A percentile compares a stretch with the other conserved stretches of the same genome.
Evolutionary conservation across 2,888 invertebrate genomes (phyloP).

Genomic region (Caenorhabditis japonica): DNA sequence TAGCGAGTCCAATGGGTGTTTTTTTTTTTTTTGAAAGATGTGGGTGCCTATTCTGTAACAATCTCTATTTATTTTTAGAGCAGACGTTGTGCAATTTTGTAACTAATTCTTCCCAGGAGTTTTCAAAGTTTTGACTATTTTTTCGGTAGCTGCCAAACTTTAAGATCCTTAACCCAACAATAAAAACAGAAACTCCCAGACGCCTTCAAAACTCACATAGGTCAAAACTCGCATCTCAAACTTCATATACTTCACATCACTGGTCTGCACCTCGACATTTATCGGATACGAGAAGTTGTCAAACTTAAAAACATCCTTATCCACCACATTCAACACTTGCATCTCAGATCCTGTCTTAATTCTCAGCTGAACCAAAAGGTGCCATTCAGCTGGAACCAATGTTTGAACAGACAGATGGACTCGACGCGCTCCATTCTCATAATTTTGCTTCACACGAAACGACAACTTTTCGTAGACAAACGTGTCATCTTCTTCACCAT

Average conservation of each 20-base stretch:
- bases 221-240: slow-evolving; percentile 57
- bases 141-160: no score
- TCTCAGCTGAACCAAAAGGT: slow-evolving; percentile 56
- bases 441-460: slow-evolving; percentile 26
- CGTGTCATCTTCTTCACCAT: slow-evolving; percentile 4
- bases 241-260: slow-evolving; percentile 46
- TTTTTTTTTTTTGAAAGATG: no score
- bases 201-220: slow-evolving; percentile 19
- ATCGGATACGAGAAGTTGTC: slow-evolving; percentile 33
- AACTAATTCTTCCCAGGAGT: no score
- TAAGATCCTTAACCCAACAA: no score
- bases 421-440: slow-evolving; percentile 10
- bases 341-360: slow-evolving; percentile 50
- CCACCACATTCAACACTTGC: slow-evolving; percentile 47
- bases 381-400: slow-evolving; percentile 44
- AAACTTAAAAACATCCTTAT: slow-evolving; percentile 56
- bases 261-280: slow-evolving; percentile 39
- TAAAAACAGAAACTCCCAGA: no score
- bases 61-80: no score
- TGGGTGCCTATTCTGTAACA: no score
- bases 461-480: slow-evolving; percentile 41
- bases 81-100: no score
- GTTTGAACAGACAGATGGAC: slow-evolving; percentile 22
- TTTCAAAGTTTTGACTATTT: no score
- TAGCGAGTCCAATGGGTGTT: no score